A percentile compares a stretch with the other conserved stretches of the same genome.
Evolutionary conservation across 2,888 invertebrate species (phyloP).

Genomic region (Acleris sparsana): DNA sequence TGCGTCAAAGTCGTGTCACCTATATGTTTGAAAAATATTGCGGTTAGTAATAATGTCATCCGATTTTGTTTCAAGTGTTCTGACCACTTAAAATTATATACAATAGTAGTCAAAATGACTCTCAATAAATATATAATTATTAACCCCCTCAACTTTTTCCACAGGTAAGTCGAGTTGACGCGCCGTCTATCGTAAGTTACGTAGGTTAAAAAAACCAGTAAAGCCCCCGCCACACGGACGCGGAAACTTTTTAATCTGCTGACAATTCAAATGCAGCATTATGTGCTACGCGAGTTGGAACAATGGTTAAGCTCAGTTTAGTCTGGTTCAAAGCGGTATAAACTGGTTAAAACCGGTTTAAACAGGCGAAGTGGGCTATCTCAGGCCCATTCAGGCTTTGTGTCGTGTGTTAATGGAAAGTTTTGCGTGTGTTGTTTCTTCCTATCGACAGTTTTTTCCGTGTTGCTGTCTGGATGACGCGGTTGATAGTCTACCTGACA

Average conservation of each 20-base stretch:
- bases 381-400: constrained; percentile 38
- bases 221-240: constrained; percentile 46
- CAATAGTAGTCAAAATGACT: neutral
- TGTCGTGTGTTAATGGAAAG: constrained; percentile 41
- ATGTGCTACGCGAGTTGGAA: constrained; percentile 39
- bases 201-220: constrained; percentile 32
- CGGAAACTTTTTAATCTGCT: constrained; percentile 46
- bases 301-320: constrained; percentile 38
- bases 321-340: constrained; percentile 36
- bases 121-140: neutral
- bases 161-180: constrained; percentile 26
- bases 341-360: constrained; percentile 40
- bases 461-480: constrained; percentile 29
- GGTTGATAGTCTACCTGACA: constrained; percentile 31
- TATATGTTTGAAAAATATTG: too few relatives aligned
- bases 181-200: constrained; percentile 15
- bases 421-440: constrained; percentile 40
- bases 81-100: too few relatives aligned
- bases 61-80: too few relatives aligned
- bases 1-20: too few relatives aligned
- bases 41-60: too few relatives aligned
- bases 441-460: constrained; percentile 39
- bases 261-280: constrained; percentile 43
- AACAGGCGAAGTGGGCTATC: constrained; percentile 44
- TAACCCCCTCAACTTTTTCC: constrained; percentile 17